Base-by-base conservation (phyloP, 2,113 vertebrate species). In the Otis tarda region DNA sequence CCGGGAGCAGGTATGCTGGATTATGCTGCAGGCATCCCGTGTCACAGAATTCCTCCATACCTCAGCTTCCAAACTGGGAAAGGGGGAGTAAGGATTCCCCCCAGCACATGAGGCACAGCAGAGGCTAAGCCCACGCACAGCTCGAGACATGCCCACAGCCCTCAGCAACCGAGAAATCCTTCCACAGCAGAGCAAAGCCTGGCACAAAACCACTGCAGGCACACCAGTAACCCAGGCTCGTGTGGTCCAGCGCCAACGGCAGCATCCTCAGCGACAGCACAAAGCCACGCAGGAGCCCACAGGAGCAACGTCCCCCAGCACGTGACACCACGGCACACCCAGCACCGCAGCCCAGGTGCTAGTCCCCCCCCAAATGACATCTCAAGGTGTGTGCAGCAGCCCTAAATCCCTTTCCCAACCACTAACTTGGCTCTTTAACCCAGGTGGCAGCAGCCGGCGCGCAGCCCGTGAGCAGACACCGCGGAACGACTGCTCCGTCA, bases 31-130 rank as follows among this genome's bases (percentile, higher is more conserved):
- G 39, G 30, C 47, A 77, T 21, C 37, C 55, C 2, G 1, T 7
- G 6, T 10, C 6, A 1, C 56, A 4, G 6, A 69, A 91, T 67
- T 70, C 45, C 87, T 81, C 83, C 5, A 0, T 9, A 49, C 27
- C 59, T 77, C 45, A 33, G 39, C 50, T 86, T 64, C 64, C 50
- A 81, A 18, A 3, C 3, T 30, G 37, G 56, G 69, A 81, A 78
- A 81, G 0, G 0, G 9, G 9, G 17, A 20, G 1, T 15, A 55
- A 69, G 0, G 4, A 41, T 24, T 23, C 35, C 17, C 56, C 21
- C 21, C 31, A 37, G 35, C 41, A 53, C 28, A 17, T 9, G 14
- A 28, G 6, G 3, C 23, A 52, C 39, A 69, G 50, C 9, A 37
- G 28, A 79, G 31, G 31, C 67, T 47, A 76, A 93, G 27, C 27